Percentiles rank a stretch among this genome's conserved stretches.
phyloP scores from a whole-genome alignment of 2,888 invertebrate species.

The Tenodera sinensis region DNA sequence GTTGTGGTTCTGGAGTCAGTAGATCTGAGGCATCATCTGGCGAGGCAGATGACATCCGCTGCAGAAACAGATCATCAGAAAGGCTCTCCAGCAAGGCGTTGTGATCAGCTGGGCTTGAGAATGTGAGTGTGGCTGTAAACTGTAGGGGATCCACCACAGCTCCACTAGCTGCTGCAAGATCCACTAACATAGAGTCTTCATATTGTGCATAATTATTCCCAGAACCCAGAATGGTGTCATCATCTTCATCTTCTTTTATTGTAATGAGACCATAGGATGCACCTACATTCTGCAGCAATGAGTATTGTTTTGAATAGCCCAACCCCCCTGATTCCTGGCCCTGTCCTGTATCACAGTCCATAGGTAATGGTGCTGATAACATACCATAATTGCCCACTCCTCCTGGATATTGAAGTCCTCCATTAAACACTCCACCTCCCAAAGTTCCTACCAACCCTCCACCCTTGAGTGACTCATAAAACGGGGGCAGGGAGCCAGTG shows the following conservation, averaged over 20 bases:
- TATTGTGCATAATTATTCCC: constrained; percentile 1
- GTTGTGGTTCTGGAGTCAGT: neutral
- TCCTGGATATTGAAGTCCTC: constrained; percentile 55
- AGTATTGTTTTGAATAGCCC: constrained; percentile 60
- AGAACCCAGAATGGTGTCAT: constrained; percentile 9
- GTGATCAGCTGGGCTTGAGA: constrained; percentile 73
- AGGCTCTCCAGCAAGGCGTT: constrained; percentile 68
- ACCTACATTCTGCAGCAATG: constrained; percentile 69
- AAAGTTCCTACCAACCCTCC: constrained; percentile 44
- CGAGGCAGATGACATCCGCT: constrained; percentile 53
- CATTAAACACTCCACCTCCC: constrained; percentile 56
- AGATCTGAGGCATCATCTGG: constrained; percentile 18
- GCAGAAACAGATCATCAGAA: constrained; percentile 76
- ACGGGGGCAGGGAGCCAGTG: constrained; percentile 82
- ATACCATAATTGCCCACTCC: constrained; percentile 61
- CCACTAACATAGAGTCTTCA: constrained; percentile 70
- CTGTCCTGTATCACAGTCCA: constrained; percentile 74
- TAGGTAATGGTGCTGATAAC: constrained; percentile 64
- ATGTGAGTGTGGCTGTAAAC: constrained; percentile 76
- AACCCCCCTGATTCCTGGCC: constrained; percentile 43
- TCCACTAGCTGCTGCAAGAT: constrained; percentile 67
- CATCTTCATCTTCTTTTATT: constrained; percentile 69
- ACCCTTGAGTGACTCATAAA: constrained; percentile 80
- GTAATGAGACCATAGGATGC: constrained; percentile 72
- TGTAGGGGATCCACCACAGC: constrained; percentile 76